Percentiles rank a stretch among this genome's conserved stretches.
These are phyloP conservation scores for Ctenopoma multispine DNA, from an alignment of 2,797 vertebrate genomes.

Conservation along the genomic window DNA sequence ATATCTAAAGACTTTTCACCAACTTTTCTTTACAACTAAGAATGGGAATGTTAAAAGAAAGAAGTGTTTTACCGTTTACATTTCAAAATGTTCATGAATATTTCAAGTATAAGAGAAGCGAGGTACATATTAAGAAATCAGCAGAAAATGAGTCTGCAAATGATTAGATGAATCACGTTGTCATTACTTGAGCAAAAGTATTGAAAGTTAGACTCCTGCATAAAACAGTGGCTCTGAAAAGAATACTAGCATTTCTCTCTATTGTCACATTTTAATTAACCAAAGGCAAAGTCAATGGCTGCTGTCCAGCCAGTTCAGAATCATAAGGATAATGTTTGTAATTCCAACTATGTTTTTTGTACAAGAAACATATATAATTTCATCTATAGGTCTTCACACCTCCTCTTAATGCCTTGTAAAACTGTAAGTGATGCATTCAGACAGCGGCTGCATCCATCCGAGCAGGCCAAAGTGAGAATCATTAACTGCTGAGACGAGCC, in stretches of 20 bases:
- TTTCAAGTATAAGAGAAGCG: neutral
- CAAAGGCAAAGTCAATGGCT: neutral
- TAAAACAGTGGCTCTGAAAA: neutral
- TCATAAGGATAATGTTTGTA: no score
- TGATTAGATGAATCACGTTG: neutral
- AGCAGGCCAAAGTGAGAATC: slow-evolving; percentile 52
- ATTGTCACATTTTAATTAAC: neutral
- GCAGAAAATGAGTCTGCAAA: neutral
- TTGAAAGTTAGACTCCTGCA: neutral
- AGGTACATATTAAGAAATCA: neutral
- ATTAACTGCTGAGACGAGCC: slow-evolving; percentile 41
- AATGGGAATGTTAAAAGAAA: neutral
- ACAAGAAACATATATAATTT: neutral
- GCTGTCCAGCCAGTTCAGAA: neutral
- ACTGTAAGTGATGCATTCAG: slow-evolving; percentile 19
- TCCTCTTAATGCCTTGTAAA: neutral
- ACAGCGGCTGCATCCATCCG: slow-evolving; percentile 25
- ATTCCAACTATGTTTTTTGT: neutral
- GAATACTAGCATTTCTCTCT: neutral
- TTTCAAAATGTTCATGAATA: neutral
- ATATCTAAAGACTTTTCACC: neutral
- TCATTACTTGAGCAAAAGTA: neutral
- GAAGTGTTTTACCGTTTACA: neutral
- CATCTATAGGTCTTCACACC: neutral
- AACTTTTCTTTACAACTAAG: neutral